These are phyloP conservation scores for Eretmochelys imbricata DNA, from an alignment of 2,113 vertebrate species.

Conservation along the genomic window DNA sequence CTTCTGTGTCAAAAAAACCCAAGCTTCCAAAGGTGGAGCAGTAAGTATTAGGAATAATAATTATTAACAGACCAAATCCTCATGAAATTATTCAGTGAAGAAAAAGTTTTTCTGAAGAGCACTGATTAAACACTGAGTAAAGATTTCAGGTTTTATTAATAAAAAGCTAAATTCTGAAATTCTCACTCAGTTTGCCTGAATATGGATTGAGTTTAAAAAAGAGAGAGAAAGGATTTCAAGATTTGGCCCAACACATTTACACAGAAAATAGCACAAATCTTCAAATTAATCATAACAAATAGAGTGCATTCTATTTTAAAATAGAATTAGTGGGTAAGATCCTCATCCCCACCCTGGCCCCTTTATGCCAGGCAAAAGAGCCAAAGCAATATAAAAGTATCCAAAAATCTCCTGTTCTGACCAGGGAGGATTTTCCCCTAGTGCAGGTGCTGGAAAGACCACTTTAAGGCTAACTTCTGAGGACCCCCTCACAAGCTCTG, in stretches of 20 bases:
- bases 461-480: background rate
- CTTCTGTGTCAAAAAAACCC: background rate
- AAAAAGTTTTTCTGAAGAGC: background rate
- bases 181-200: background rate
- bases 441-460: background rate
- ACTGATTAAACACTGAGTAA: background rate
- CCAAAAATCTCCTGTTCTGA: background rate
- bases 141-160: background rate
- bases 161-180: background rate
- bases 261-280: background rate
- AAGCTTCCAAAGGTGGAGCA: background rate
- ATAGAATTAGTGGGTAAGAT: background rate
- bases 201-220: fast-evolving
- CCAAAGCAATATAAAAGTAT: background rate
- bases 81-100: fast-evolving
- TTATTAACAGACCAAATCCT: background rate
- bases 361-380: background rate
- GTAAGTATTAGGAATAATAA: background rate
- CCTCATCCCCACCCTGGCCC: fast-evolving
- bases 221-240: background rate
- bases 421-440: background rate
- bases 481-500: background rate
- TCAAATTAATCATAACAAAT: background rate
- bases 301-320: background rate
- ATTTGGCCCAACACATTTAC: background rate